phyloP scores from a whole-genome alignment of 92 coral and sea anemone species.

The Palythoa grandiflora region DNA sequence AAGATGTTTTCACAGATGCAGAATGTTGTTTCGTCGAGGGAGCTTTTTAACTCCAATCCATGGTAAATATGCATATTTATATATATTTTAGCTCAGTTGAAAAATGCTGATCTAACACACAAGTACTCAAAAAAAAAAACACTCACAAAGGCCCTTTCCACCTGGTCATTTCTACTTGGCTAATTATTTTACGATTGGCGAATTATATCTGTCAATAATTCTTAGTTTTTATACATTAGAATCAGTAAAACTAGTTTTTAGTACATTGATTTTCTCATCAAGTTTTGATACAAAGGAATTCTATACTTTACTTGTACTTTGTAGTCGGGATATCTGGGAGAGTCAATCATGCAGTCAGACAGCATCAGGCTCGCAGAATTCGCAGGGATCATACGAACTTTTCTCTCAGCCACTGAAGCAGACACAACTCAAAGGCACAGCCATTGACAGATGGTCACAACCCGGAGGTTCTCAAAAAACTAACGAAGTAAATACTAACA shows the following conservation, averaged over 20 bases:
- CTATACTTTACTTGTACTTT: background rate
- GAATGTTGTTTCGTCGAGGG: constrained; percentile 90
- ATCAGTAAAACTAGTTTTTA: too few relatives aligned
- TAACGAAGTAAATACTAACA: constrained; percentile 65
- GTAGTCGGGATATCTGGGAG: constrained; percentile 88
- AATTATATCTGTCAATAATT: too few relatives aligned
- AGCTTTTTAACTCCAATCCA: constrained; percentile 83
- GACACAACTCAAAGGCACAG: constrained; percentile 75
- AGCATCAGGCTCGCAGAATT: constrained; percentile 83
- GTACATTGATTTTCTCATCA: background rate
- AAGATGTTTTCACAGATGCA: constrained; percentile 74
- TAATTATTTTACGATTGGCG: too few relatives aligned
- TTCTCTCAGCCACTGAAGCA: constrained; percentile 70
- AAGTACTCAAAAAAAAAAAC: background rate
- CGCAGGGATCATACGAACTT: constrained; percentile 89
- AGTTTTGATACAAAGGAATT: too few relatives aligned
- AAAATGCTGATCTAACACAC: background rate
- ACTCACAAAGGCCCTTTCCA: background rate
- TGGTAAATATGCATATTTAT: constrained; percentile 63
- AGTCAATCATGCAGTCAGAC: constrained; percentile 83
- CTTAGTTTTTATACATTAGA: too few relatives aligned
- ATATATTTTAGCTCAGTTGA: background rate
- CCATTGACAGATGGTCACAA: constrained; percentile 70
- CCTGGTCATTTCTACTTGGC: too few relatives aligned
- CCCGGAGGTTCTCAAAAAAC: constrained; percentile 73